Conservation (phyloP, 2,888 invertebrate species). For the Lypha dubia region DNA sequence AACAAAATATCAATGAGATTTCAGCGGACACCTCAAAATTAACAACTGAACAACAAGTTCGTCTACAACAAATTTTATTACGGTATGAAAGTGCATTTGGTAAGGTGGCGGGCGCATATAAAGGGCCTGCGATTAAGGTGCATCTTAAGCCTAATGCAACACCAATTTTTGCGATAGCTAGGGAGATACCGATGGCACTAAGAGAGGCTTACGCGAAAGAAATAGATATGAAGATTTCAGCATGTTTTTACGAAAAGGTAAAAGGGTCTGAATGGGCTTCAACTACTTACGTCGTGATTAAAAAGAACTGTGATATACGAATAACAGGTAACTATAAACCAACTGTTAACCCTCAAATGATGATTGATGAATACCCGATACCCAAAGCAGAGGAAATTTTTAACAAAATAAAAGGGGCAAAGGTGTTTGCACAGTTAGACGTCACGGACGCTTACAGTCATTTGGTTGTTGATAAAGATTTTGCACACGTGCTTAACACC, state of each 20-base stretch:
- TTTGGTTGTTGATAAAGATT: too few species aligned
- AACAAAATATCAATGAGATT: too few species aligned
- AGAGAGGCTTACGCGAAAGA: conserved; percentile 26
- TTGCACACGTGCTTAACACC: too few species aligned
- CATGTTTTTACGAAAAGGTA: conserved; percentile 47
- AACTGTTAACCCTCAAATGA: too few species aligned
- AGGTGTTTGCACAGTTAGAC: conserved; percentile 46
- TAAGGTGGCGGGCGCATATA: not conserved
- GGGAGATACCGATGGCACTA: conserved; percentile 38
- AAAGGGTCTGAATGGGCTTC: conserved; percentile 60
- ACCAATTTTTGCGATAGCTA: conserved; percentile 39
- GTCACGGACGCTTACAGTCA: conserved; percentile 60
- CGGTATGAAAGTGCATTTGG: not conserved
- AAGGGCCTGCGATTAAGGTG: too few species aligned
- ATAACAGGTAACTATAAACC: too few species aligned
- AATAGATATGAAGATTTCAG: conserved; percentile 17
- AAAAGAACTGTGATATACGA: conserved; percentile 60
- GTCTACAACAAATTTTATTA: not conserved
- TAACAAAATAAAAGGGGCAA: conserved; percentile 38
- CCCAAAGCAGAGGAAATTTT: conserved; percentile 40
- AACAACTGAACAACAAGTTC: not conserved
- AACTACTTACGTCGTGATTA: conserved; percentile 55
- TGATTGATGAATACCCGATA: too few species aligned
- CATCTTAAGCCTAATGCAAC: conserved; percentile 4
- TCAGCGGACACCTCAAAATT: not conserved